Percentiles rank a stretch among this genome's conserved stretches.
Evolutionary conservation across 2,113 vertebrate species (phyloP).

Genomic region (Aspiorhynchus laticeps): DNA sequence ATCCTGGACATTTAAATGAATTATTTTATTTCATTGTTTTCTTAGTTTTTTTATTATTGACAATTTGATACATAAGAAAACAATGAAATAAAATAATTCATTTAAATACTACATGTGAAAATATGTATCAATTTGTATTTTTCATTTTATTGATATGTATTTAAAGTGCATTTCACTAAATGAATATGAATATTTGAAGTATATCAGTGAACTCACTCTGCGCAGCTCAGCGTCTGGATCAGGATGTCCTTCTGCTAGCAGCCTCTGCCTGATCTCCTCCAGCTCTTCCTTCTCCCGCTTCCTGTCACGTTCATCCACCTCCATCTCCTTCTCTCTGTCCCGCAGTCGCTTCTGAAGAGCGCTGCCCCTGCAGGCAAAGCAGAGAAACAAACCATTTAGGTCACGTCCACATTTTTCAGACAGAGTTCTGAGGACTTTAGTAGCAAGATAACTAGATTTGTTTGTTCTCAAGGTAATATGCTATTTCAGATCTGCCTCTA

Average conservation of each 20-base stretch:
- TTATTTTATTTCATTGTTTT: no score
- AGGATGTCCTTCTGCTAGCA: conserved; percentile 96
- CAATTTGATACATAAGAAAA: no score
- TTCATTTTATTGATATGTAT: background rate
- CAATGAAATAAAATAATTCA: background rate
- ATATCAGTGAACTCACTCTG: conserved; percentile 78
- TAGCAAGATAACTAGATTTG: background rate
- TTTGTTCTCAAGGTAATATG: background rate
- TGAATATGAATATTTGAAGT: background rate
- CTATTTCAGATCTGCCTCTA: background rate
- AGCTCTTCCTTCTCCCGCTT: conserved; percentile 98
- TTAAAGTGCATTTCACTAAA: background rate
- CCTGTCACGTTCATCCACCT: conserved; percentile 95
- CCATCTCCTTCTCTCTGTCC: conserved; percentile 97
- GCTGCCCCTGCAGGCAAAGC: conserved; percentile 85
- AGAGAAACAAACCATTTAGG: conserved; percentile 42
- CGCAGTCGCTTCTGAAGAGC: conserved; percentile 96
- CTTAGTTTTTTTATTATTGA: no score
- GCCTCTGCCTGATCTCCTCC: conserved; percentile 96
- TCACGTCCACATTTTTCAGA: conserved; percentile 47
- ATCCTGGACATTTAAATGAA: no score
- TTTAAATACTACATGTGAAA: background rate
- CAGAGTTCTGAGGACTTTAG: background rate
- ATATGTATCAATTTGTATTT: background rate
- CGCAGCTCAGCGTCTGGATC: conserved; percentile 97